Percentiles rank a stretch among this genome's conserved stretches.
These are phyloP conservation scores for Apis mellifera DNA, from an alignment of 1,140 invertebrate genomes.

Conservation along the genomic window Amel_HAv3.1 CM009933.2:11685001-11685500, in stretches of 20 bases:
- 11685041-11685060: neutral
- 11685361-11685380: too few relatives aligned
- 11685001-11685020: too few relatives aligned
- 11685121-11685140: neutral
- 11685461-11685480: neutral
- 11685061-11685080: neutral
- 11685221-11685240: neutral
- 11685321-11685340: neutral
- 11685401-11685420: too few relatives aligned
- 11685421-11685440: neutral
- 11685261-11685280: constrained; percentile 8
- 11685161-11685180: constrained; percentile 33
- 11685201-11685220: too few relatives aligned
- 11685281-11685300: constrained; percentile 7
- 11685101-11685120: neutral
- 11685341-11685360: neutral
- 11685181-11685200: neutral
- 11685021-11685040: too few relatives aligned
- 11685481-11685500: neutral
- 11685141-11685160: neutral
- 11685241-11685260: neutral
- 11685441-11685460: neutral
- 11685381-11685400: neutral
- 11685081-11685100: neutral
- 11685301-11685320: constrained; percentile 22